A percentile compares a stretch with the other conserved stretches of the same genome.
phyloP scores from a whole-genome alignment of 2,888 invertebrate genomes.

The Nephrotoma flavescens region DNA sequence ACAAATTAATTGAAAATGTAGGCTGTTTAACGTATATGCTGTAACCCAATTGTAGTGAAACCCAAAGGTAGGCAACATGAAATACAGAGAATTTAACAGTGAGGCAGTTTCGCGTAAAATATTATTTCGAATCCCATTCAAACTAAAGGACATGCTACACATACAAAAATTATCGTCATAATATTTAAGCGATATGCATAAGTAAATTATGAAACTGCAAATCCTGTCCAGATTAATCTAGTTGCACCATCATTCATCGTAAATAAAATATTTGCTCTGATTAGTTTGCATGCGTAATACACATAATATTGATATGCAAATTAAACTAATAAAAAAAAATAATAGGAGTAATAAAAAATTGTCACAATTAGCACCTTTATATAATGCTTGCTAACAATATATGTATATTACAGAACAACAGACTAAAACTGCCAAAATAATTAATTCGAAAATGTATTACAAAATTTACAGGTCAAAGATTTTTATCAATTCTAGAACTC shows the following conservation, averaged over 20 bases:
- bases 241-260: not conserved
- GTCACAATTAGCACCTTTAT: not conserved
- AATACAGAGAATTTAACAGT: no score
- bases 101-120: no score
- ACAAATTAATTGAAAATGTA: no score
- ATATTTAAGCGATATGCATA: no score
- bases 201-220: not conserved
- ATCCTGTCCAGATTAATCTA: not conserved
- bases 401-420: not conserved
- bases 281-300: not conserved
- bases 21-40: no score
- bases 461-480: not conserved
- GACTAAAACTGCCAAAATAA: not conserved
- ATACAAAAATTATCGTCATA: no score
- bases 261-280: not conserved
- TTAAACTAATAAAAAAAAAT: not conserved
- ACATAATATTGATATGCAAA: not conserved
- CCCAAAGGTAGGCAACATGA: no score
- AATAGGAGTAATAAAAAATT: not conserved
- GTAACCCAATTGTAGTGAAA: no score
- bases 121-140: no score
- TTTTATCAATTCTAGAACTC: not conserved
- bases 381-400: not conserved
- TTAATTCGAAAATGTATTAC: not conserved
- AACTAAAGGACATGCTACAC: no score